Evolutionary conservation across 2,797 vertebrate genomes (phyloP).

Genomic region (Chelmon rostratus): DNA sequence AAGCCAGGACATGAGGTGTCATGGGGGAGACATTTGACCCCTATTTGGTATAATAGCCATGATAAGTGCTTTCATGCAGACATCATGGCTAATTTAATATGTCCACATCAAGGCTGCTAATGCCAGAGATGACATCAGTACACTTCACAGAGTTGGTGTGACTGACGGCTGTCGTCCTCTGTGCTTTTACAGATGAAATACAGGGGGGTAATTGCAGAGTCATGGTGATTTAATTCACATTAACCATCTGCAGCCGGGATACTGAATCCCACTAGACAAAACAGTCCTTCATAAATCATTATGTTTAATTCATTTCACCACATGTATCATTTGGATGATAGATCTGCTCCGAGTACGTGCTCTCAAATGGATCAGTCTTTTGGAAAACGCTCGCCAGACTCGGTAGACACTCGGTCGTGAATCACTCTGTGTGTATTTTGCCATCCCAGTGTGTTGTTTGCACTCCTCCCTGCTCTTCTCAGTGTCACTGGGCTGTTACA

Average conservation of each 20-base stretch:
- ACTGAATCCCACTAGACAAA: conserved; percentile 36
- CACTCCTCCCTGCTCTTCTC: conserved; percentile 44
- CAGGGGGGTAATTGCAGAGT: conserved; percentile 13
- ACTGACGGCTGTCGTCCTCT: conserved; percentile 48
- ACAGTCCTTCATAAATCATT: conserved; percentile 51
- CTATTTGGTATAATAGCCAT: conserved; percentile 69
- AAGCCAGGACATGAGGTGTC: conserved; percentile 25
- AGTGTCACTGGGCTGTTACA: conserved; percentile 67
- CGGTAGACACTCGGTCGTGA: conserved; percentile 44
- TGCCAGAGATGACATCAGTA: conserved; percentile 72
- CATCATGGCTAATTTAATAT: conserved; percentile 73
- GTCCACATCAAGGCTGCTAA: conserved; percentile 52
- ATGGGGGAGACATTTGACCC: conserved; percentile 58
- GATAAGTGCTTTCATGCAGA: conserved; percentile 73
- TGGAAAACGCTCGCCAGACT: conserved; percentile 43
- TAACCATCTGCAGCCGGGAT: conserved; percentile 28
- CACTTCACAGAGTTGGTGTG: conserved; percentile 26
- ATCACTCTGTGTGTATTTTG: conserved; percentile 64
- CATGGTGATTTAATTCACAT: conserved; percentile 40
- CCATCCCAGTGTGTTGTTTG: conserved; percentile 69
- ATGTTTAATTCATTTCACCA: conserved; percentile 42
- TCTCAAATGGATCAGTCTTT: conserved; percentile 46
- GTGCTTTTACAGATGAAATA: conserved; percentile 26
- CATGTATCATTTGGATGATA: conserved; percentile 50
- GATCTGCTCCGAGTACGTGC: conserved; percentile 41